phyloP scores from a whole-genome alignment of 2,113 vertebrate genomes.

The Enhydra lutris region DNA sequence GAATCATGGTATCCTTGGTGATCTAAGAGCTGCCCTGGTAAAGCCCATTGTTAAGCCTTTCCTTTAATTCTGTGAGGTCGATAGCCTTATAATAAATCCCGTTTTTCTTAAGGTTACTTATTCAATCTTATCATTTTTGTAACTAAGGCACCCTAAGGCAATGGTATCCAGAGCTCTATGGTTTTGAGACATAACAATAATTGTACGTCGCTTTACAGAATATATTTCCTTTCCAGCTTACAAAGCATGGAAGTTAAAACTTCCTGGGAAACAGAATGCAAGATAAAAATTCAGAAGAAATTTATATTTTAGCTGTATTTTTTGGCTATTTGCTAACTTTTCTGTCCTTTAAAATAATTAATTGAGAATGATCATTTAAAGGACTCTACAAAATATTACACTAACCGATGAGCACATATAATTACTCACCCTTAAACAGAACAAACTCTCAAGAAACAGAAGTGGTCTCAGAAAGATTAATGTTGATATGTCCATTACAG shows the following conservation, averaged over 20 bases:
- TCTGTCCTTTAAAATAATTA: constrained; percentile 8
- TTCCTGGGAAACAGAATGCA: neutral
- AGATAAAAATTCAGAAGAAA: neutral
- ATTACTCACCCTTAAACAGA: constrained; percentile 21
- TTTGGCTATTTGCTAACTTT: neutral
- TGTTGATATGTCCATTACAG: neutral
- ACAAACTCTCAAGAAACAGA: constrained; percentile 17
- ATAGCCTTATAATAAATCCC: neutral
- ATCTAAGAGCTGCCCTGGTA: neutral
- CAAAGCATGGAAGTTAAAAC: neutral
- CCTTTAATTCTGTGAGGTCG: neutral
- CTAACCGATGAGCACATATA: neutral
- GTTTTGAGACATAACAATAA: neutral
- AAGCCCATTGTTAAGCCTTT: neutral
- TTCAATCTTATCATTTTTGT: neutral
- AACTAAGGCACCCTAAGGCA: neutral
- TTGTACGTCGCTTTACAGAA: neutral
- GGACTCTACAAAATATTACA: neutral
- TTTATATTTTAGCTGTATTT: neutral
- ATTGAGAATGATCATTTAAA: constrained; percentile 17
- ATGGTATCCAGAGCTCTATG: neutral
- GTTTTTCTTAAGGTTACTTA: neutral
- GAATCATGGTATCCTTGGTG: neutral
- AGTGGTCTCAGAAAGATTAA: constrained; percentile 17
- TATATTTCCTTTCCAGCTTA: neutral